phyloP scores from a whole-genome alignment of 2,797 vertebrate species.

The Anguilla obscura region DNA sequence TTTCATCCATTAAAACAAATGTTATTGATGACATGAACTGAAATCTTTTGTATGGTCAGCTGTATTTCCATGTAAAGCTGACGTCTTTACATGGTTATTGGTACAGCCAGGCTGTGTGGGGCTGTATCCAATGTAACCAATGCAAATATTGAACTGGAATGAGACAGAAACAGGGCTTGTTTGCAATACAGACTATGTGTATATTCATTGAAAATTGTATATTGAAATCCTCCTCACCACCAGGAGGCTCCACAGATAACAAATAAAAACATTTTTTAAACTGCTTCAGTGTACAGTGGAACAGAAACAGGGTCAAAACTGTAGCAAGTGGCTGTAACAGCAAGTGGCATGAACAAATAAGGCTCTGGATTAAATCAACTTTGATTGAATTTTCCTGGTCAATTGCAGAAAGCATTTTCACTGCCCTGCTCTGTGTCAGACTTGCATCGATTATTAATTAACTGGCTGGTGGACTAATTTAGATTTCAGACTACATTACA shows the following conservation, averaged over 20 bases:
- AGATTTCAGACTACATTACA: background rate
- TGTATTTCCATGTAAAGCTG: too few species aligned
- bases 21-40: background rate
- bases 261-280: background rate
- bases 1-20: background rate
- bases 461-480: background rate
- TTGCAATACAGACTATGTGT: background rate
- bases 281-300: background rate
- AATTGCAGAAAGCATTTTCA: too few species aligned
- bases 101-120: background rate
- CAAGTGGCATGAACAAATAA: too few species aligned
- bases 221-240: background rate
- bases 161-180: background rate
- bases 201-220: background rate
- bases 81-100: background rate
- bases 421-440: background rate
- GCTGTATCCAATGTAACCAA: background rate
- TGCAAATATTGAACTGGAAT: background rate
- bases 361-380: too few species aligned
- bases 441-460: background rate
- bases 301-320: background rate
- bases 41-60: background rate
- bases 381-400: too few species aligned
- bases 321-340: too few species aligned
- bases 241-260: background rate